phyloP scores from a whole-genome alignment of 2,113 vertebrate species.

The Melospiza georgiana region DNA sequence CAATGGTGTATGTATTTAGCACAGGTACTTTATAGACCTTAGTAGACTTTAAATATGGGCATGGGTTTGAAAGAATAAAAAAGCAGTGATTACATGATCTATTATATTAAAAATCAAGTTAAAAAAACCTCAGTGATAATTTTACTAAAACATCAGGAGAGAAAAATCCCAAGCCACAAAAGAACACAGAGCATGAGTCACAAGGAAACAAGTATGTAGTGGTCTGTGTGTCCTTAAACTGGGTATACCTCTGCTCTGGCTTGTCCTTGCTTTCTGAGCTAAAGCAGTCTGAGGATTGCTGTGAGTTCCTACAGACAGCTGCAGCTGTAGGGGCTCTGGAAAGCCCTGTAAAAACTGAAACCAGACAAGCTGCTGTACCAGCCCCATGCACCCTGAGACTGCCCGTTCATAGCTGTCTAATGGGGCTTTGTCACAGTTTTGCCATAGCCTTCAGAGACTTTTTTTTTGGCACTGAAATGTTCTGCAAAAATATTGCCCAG shows the following conservation, averaged over 20 bases:
- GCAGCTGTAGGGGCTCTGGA: neutral
- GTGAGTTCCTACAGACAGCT: neutral
- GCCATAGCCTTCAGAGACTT: neutral
- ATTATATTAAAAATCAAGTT: neutral
- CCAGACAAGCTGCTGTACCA: neutral
- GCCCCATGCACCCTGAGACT: neutral
- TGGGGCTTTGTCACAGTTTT: neutral
- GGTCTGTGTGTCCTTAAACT: neutral
- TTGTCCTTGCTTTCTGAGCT: accelerated
- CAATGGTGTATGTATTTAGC: neutral
- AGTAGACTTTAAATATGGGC: neutral
- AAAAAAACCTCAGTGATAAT: neutral
- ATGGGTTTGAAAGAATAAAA: neutral
- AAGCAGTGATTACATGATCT: neutral
- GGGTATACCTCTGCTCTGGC: neutral
- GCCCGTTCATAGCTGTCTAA: neutral
- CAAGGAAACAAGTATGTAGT: accelerated
- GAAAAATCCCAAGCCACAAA: neutral
- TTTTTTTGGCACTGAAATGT: neutral
- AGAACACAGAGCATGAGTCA: neutral
- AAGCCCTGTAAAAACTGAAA: neutral
- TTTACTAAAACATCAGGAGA: neutral
- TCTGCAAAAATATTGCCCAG: neutral
- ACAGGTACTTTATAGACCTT: neutral
- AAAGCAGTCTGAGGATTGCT: neutral